Conservation (phyloP, 2,888 invertebrate species). For the Carterocephalus palaemon region DNA sequence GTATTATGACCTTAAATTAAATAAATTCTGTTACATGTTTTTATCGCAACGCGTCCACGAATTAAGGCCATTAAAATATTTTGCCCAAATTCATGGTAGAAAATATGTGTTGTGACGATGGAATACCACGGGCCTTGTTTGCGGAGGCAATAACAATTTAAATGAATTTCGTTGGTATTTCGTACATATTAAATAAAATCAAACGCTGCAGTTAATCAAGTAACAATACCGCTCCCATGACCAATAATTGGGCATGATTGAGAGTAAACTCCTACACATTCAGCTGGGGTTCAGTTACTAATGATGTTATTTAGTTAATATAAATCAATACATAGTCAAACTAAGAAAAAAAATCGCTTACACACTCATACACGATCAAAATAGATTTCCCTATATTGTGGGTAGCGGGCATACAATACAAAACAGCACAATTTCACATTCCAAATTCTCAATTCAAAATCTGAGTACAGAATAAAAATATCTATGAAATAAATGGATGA, state of each 20-base stretch:
- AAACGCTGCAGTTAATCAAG: slow-evolving; percentile 15
- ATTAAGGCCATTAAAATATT: slow-evolving; percentile 40
- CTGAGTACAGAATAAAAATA: no score
- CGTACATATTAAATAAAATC: slow-evolving; percentile 19
- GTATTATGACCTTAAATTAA: slow-evolving; percentile 45
- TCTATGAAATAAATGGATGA: no score
- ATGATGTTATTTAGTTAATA: no score
- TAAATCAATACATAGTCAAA: no score
- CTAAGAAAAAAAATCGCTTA: no score
- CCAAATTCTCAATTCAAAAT: no score
- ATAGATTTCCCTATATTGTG: no score
- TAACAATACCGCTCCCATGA: slow-evolving; percentile 10
- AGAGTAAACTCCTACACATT: no score
- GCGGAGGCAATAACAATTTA: slow-evolving; percentile 17
- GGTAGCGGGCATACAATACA: no score
- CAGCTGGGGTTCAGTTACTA: no score
- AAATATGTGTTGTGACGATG: slow-evolving; percentile 26
- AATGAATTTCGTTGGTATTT: slow-evolving; percentile 16
- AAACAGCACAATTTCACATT: no score
- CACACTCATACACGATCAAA: no score
- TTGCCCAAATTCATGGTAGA: slow-evolving; percentile 28
- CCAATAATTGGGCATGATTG: background rate
- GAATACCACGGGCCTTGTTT: slow-evolving; percentile 29
- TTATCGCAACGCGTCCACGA: slow-evolving; percentile 37
- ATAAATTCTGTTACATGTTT: slow-evolving; percentile 38